Evolutionary conservation across 2,797 vertebrate genomes (phyloP).

Genomic region (Tragelaphus eurycerus): DNA sequence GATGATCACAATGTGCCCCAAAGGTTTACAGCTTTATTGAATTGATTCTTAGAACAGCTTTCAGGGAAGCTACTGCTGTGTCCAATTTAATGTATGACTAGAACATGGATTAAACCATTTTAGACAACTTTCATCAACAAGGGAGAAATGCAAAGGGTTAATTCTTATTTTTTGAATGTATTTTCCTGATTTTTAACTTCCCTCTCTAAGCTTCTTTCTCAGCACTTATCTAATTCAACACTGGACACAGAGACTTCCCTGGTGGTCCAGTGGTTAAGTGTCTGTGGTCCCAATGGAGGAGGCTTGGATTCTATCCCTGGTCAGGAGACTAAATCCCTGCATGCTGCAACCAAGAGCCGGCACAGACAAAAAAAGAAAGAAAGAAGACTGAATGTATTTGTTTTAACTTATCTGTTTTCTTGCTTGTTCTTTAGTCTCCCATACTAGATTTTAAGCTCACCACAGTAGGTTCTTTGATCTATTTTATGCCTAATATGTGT

Average conservation of each 20-base stretch:
- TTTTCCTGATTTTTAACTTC: background rate
- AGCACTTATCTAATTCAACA: background rate
- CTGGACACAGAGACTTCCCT: background rate
- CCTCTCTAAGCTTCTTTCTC: background rate
- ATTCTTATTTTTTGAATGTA: background rate
- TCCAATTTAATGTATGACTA: background rate
- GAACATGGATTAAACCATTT: background rate
- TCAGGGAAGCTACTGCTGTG: background rate
- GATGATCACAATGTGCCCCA: accelerated
- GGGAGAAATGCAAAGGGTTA: background rate
- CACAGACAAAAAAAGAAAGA: background rate
- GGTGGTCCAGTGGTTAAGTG: background rate
- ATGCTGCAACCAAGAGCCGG: background rate
- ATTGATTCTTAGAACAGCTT: background rate
- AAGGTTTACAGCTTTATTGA: background rate
- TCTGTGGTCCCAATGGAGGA: background rate
- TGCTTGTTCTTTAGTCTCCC: background rate
- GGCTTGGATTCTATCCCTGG: background rate
- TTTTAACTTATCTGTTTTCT: background rate
- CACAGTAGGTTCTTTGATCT: background rate
- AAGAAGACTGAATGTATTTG: background rate
- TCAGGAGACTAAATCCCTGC: background rate
- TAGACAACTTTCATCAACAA: background rate
- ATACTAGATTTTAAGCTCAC: background rate
- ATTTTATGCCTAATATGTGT: background rate